Evolutionary conservation across 2,113 vertebrate genomes (phyloP), one percentile per base, ranked within the genome.

Genomic region (Anser cygnoides): DNA sequence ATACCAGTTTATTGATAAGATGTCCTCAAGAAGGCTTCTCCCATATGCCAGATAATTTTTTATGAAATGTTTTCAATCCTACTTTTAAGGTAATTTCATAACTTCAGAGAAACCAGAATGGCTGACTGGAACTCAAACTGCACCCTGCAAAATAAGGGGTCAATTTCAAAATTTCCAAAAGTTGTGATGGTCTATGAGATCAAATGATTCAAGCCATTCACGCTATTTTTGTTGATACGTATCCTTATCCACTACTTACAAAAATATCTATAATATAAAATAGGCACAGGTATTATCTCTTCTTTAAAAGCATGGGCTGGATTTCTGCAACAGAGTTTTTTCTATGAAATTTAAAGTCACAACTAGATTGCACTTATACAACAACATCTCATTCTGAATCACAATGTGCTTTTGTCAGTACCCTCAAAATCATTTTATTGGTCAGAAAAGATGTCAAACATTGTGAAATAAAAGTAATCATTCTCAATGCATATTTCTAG

Each of bases 141-240:
- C 19, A 72, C 13, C 6, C 18, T 73, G 33, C 6, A 0, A 0
- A 35, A 10, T 52, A 44, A 63, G 4, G 2, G 7, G 2, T 52
- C 9, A 82, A 35, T 80, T 68, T 39, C 39, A 39, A 39, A 39
- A 39, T 39, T 39, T 39, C 39, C 39, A 39, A 39, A 39, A 86
- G 17, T 26, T 35, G 11, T 61, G 14, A 31, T 67, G 28, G 9
- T n/a, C 16, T 74, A 71, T 70, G 35, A 55, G 4, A 12, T 61
- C 19, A 73, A 77, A 81, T 20, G 10, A 61, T 62, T 82, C 11
- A 78, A 61, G 35, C 1, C 0, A 25, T 87, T 80, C 13, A 28
- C 1, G 3, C 0, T 66, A 2, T 39, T 70, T 5, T 70, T 93
- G 13, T 70, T 62, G 28, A 43, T 28, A 7, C 14, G 22, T 12